phyloP scores from a whole-genome alignment of 1,140 invertebrate species.

The Planococcus citri region DNA sequence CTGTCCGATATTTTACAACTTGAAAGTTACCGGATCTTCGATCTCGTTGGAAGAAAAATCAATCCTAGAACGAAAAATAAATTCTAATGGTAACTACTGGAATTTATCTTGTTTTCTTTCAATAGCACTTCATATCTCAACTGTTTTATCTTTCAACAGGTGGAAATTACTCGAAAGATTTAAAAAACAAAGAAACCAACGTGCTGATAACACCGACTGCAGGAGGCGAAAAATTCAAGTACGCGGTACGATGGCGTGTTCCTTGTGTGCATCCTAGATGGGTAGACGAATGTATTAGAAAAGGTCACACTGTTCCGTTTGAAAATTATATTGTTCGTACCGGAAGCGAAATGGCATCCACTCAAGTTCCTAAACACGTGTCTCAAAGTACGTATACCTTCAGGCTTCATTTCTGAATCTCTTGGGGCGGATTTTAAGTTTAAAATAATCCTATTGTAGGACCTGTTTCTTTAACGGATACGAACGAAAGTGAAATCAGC shows the following conservation, averaged over 20 bases:
- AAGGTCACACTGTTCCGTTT: conserved; percentile 57
- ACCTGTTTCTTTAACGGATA: neutral
- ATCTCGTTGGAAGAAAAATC: conserved; percentile 50
- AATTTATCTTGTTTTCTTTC: conserved; percentile 12
- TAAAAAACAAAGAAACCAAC: conserved; percentile 41
- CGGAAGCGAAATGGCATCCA: conserved; percentile 40
- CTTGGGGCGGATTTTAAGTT: neutral
- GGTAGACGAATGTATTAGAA: conserved; percentile 60
- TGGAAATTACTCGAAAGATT: conserved; percentile 29
- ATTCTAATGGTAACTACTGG: conserved; percentile 44
- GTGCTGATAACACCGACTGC: conserved; percentile 41
- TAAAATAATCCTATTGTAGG: no score
- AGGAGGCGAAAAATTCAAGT: conserved; percentile 66
- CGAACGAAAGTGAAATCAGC: neutral
- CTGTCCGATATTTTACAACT: conserved; percentile 66
- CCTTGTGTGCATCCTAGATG: conserved; percentile 58
- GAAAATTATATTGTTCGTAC: conserved; percentile 46
- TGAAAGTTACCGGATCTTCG: conserved; percentile 66
- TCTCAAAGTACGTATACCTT: neutral
- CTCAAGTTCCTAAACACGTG: neutral
- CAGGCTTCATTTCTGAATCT: no score
- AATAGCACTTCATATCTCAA: neutral
- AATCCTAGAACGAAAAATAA: conserved; percentile 54
- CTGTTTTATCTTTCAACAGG: conserved; percentile 25
- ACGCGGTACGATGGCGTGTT: conserved; percentile 59